phyloP scores from a whole-genome alignment of 1,140 invertebrate genomes.

The Rhyzopertha dominica region DNA sequence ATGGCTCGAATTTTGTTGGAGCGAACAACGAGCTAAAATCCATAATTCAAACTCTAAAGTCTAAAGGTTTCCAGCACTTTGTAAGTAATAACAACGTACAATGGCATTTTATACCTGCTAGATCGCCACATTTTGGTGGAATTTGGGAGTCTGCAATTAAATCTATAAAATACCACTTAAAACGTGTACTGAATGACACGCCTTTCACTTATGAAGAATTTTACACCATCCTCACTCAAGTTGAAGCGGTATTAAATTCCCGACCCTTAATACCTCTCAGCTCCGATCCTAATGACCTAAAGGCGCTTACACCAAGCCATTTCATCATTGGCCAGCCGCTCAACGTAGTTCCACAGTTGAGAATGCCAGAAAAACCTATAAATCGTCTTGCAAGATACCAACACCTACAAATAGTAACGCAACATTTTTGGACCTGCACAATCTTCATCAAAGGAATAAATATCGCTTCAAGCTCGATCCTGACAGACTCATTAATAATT shows the following conservation, averaged over 20 bases:
- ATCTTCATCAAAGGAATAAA: too few species aligned
- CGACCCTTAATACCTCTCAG: constrained; percentile 11
- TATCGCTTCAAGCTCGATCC: too few species aligned
- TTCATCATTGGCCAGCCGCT: constrained; percentile 19
- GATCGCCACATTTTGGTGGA: constrained; percentile 36
- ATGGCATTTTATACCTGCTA: constrained; percentile 32
- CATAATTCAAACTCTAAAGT: too few species aligned
- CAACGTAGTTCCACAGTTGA: constrained; percentile 15
- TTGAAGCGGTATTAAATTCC: constrained; percentile 11
- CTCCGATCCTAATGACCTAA: constrained; percentile 9
- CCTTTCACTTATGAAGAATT: constrained; percentile 27
- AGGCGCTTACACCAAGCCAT: constrained; percentile 9
- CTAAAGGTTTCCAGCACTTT: too few species aligned
- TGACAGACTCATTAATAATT: too few species aligned
- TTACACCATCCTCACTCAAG: constrained; percentile 6
- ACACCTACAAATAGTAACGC: constrained; percentile 3
- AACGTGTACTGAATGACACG: constrained; percentile 23
- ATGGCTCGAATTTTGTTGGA: constrained; percentile 13
- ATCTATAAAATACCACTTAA: constrained; percentile 33
- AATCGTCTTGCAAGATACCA: constrained; percentile 3
- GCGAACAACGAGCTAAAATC: constrained; percentile 11
- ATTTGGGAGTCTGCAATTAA: constrained; percentile 37
- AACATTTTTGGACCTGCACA: constrained; percentile 34
- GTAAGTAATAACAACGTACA: constrained; percentile 21
- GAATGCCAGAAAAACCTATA: background rate